A percentile compares a stretch with the other conserved stretches of the same genome.
Conservation (phyloP, 2,888 invertebrate genomes). For the Plutella xylostella region DNA sequence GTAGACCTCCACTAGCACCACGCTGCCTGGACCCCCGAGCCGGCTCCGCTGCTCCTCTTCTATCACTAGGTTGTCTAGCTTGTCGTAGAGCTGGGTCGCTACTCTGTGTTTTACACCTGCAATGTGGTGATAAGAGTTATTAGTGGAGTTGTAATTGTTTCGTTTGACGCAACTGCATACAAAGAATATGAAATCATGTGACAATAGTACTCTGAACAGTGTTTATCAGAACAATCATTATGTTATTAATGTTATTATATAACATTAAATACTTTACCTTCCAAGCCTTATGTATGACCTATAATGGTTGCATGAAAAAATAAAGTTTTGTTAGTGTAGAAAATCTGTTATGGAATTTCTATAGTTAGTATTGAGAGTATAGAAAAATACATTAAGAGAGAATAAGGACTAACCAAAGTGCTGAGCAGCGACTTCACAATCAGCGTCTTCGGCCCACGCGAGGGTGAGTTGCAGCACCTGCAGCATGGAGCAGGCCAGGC, state of each 20-base stretch:
- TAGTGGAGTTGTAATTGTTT: not conserved
- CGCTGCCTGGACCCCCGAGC: constrained; percentile 70
- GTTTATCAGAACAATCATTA: not conserved
- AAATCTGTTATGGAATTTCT: too few species aligned
- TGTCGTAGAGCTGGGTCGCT: constrained; percentile 68
- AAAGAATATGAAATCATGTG: not conserved
- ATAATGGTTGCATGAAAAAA: too few species aligned
- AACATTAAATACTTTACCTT: not conserved
- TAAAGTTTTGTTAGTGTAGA: too few species aligned
- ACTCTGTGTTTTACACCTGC: constrained; percentile 69
- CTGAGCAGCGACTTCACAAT: constrained; percentile 54
- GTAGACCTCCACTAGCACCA: constrained; percentile 75
- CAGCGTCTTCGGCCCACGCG: constrained; percentile 76
- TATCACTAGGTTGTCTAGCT: constrained; percentile 60
- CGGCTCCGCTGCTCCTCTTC: constrained; percentile 52
- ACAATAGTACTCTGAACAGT: not conserved
- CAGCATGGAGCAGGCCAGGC: constrained; percentile 72
- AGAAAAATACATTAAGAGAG: not conserved
- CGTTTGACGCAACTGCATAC: not conserved
- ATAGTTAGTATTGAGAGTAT: too few species aligned
- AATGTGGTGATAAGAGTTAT: constrained; percentile 16
- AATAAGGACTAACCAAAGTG: constrained; percentile 60
- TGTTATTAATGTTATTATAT: not conserved
- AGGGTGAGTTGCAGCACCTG: constrained; percentile 71
- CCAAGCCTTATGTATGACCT: not conserved